Conservation (phyloP, 1,140 invertebrate genomes). For the Zophobas morio region DNA sequence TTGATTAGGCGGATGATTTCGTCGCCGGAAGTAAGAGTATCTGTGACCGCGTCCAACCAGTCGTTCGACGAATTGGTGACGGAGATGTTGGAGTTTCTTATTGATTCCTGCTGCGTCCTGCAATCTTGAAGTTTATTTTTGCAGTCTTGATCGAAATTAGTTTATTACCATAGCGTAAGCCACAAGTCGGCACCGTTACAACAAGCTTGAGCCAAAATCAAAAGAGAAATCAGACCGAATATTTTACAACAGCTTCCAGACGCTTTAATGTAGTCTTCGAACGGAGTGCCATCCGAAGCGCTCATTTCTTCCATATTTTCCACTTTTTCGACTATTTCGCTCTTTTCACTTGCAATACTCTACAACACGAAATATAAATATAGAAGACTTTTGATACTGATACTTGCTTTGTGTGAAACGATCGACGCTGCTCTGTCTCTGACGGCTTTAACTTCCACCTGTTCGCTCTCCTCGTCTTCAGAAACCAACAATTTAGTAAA, state of each 20-base stretch:
- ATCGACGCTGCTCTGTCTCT: conserved; percentile 28
- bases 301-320: conserved; percentile 48
- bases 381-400: background rate
- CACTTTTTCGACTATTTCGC: conserved; percentile 37
- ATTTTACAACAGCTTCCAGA: conserved; percentile 74
- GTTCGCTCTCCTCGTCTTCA: conserved; percentile 49
- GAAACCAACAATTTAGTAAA: conserved; percentile 70
- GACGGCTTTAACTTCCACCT: background rate
- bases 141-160: background rate
- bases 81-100: conserved; percentile 41
- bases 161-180: conserved; percentile 79
- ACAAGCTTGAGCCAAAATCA: conserved; percentile 77
- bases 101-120: conserved; percentile 61
- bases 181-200: conserved; percentile 85
- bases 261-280: conserved; percentile 75
- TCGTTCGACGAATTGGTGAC: background rate
- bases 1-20: conserved; percentile 52
- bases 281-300: conserved; percentile 47
- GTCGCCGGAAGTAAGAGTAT: conserved; percentile 44
- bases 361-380: background rate
- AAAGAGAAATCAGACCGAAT: conserved; percentile 70
- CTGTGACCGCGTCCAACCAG: conserved; percentile 46
- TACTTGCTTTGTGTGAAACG: conserved; percentile 34
- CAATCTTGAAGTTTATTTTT: conserved; percentile 2
- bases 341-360: conserved; percentile 20